A percentile compares a stretch with the other conserved stretches of the same genome.
Evolutionary conservation across 1,140 invertebrate species (phyloP).

Genomic region (Cyphomyrmex costatus): DNA sequence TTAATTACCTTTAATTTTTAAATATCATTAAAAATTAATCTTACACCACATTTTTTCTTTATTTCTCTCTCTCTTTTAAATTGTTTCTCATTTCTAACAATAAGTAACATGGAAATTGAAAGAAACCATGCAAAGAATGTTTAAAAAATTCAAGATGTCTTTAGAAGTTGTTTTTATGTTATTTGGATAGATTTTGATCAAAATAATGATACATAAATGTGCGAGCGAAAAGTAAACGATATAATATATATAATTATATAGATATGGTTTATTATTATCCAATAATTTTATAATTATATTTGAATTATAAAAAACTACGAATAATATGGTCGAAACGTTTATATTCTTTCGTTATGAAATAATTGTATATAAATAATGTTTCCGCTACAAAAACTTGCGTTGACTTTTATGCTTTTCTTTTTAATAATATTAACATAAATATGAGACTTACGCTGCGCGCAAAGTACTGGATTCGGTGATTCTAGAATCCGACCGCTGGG

Average conservation of each 20-base stretch:
- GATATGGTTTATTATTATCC: no score
- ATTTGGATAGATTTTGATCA: background rate
- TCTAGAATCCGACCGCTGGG: slow-evolving; percentile 91
- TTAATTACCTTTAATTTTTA: background rate
- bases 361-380: no score
- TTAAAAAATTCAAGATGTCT: background rate
- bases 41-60: background rate
- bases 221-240: no score
- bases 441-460: slow-evolving; percentile 88
- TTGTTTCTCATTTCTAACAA: background rate
- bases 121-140: background rate
- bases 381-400: no score
- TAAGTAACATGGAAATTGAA: background rate
- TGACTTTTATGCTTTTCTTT: no score
- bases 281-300: no score
- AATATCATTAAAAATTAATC: background rate
- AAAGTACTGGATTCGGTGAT: slow-evolving; percentile 91
- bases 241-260: no score
- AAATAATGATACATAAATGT: slow-evolving; percentile 13
- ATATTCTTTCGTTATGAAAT: no score
- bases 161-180: background rate
- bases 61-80: background rate
- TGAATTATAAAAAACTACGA: no score
- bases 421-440: background rate
- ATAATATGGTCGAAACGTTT: no score